phyloP scores from a whole-genome alignment of 2,797 vertebrate species.

The Phalloptychus januarius region DNA sequence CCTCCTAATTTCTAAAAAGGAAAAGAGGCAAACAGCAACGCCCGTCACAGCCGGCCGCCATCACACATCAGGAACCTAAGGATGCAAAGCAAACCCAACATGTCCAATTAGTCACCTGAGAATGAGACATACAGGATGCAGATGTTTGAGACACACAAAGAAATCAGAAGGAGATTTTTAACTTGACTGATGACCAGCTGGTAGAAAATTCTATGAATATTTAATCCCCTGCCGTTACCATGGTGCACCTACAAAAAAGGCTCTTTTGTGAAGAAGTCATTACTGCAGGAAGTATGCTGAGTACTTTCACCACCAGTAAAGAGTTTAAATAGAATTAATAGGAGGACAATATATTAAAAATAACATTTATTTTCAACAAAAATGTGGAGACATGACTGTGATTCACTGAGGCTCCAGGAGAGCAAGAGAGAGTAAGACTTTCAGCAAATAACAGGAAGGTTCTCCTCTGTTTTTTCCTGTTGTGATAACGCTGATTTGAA shows the following conservation, averaged over 20 bases:
- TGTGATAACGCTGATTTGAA: neutral
- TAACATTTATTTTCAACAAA: neutral
- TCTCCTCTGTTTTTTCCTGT: neutral
- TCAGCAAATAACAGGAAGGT: neutral
- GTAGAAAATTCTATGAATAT: neutral
- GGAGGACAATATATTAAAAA: neutral
- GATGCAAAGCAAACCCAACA: neutral
- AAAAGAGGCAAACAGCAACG: conserved; percentile 72
- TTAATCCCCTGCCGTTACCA: neutral
- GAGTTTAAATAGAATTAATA: neutral
- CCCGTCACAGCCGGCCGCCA: conserved; percentile 82
- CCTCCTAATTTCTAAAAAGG: conserved; percentile 64
- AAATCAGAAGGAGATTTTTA: neutral
- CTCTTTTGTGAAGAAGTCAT: neutral
- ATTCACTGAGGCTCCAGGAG: neutral
- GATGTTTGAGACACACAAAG: neutral
- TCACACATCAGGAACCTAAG: conserved; percentile 84
- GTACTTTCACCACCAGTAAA: neutral
- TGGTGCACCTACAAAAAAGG: neutral
- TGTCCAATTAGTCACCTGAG: neutral
- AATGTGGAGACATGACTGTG: neutral
- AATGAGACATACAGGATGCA: neutral
- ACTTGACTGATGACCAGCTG: neutral
- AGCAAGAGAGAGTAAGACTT: neutral
- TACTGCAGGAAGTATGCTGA: neutral